Evolutionary conservation across 2,888 invertebrate species (phyloP).

Genomic region (Caenorhabditis sp.): DNA sequence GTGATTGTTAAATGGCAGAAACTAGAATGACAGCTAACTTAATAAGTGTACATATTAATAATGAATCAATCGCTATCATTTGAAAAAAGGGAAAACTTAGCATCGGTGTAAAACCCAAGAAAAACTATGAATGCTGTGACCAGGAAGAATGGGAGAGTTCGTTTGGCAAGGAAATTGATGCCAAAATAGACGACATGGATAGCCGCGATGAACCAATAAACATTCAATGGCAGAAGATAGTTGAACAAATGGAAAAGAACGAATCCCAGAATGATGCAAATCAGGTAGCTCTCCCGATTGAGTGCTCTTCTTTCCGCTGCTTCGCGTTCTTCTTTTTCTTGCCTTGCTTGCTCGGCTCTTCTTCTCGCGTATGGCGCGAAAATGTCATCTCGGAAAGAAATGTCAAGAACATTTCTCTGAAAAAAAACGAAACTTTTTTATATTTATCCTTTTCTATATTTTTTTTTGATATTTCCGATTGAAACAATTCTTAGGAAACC

Average conservation of each 20-base stretch:
- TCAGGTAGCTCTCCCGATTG: not conserved
- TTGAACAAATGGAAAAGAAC: not conserved
- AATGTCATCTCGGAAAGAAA: not conserved
- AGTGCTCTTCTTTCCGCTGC: not conserved
- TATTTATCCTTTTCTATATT: no score
- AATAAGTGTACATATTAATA: not conserved
- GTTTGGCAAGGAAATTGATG: not conserved
- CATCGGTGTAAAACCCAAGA: not conserved
- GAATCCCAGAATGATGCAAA: not conserved
- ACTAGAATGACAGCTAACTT: not conserved
- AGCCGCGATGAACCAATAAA: not conserved
- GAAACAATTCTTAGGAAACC: no score
- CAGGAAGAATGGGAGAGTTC: not conserved
- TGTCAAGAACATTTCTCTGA: not conserved
- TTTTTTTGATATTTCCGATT: no score
- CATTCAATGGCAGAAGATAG: not conserved
- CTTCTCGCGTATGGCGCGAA: not conserved
- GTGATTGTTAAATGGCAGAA: conserved; percentile 29
- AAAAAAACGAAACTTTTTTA: no score
- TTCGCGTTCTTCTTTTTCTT: not conserved
- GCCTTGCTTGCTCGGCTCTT: not conserved
- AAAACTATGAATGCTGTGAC: not conserved
- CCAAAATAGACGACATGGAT: not conserved
- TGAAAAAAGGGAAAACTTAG: not conserved
- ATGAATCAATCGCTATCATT: not conserved